Conservation (phyloP, 1,140 invertebrate species). For the Artemia franciscana region DNA sequence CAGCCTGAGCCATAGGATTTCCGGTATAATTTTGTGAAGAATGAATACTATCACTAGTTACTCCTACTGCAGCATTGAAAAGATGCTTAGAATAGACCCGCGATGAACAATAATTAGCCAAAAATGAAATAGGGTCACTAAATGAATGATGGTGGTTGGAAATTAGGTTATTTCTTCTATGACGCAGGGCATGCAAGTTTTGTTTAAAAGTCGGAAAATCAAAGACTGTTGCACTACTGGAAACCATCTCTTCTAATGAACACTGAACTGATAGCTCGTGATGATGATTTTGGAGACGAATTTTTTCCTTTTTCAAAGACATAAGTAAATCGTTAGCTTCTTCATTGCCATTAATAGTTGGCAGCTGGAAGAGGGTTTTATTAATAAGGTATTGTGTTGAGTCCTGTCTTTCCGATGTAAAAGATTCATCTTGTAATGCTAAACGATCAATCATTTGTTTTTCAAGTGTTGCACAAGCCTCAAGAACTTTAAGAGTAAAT, state of each 20-base stretch:
- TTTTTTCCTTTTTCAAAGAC: constrained; percentile 1
- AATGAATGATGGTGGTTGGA: neutral
- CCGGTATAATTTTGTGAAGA: constrained; percentile 4
- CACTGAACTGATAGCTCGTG: constrained; percentile 45
- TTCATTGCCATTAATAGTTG: constrained; percentile 3
- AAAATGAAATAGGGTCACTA: constrained; percentile 36
- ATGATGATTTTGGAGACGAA: constrained; percentile 32
- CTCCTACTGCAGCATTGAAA: constrained; percentile 27
- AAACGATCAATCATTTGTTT: constrained; percentile 5
- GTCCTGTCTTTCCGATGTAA: constrained; percentile 2
- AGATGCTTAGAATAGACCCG: constrained; percentile 42
- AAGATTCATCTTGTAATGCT: neutral
- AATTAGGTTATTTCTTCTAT: constrained; percentile 20
- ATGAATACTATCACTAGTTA: constrained; percentile 21
- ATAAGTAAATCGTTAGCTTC: constrained; percentile 5
- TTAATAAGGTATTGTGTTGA: constrained; percentile 7
- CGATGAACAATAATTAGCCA: constrained; percentile 45
- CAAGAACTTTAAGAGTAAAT: constrained; percentile 36
- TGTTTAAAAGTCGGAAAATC: constrained; percentile 37
- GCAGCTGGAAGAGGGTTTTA: constrained; percentile 6
- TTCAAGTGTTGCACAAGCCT: constrained; percentile 4
- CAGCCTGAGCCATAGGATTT: constrained; percentile 12
- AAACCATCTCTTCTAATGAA: constrained; percentile 39
- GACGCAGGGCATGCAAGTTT: constrained; percentile 32
- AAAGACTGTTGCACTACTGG: constrained; percentile 34